phyloP scores from a whole-genome alignment of 2,113 vertebrate genomes.

The Hippolais icterina region DNA sequence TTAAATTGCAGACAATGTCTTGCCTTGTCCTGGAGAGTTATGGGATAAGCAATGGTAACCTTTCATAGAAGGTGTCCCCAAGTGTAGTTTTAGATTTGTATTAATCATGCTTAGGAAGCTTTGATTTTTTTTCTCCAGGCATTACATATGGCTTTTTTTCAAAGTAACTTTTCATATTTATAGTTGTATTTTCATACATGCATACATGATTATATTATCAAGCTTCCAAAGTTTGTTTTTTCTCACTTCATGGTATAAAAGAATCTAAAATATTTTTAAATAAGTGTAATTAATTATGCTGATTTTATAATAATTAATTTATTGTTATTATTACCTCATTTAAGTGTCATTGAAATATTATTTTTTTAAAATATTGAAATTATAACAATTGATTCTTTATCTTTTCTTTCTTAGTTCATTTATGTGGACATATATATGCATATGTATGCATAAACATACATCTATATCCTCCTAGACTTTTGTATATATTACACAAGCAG shows the following conservation, averaged over 20 bases:
- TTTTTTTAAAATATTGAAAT: not conserved
- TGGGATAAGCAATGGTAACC: not conserved
- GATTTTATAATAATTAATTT: not conserved
- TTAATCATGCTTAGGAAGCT: not conserved
- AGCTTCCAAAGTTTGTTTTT: not conserved
- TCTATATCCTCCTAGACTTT: not conserved
- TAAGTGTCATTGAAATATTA: not conserved
- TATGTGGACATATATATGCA: not conserved
- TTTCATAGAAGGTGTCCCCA: not conserved
- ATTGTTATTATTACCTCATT: not conserved
- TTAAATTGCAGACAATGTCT: not conserved
- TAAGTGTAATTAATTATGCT: not conserved
- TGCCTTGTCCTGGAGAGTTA: not conserved
- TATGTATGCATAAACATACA: not conserved
- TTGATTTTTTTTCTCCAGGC: not conserved
- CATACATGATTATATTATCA: not conserved
- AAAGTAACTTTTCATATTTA: not conserved
- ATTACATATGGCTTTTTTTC: not conserved
- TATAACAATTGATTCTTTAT: not conserved
- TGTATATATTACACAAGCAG: not conserved
- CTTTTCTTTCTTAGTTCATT: not conserved
- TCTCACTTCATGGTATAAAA: not conserved
- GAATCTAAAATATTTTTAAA: not conserved
- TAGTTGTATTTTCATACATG: not conserved
- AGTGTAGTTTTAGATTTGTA: not conserved